Evolutionary conservation across 2,888 invertebrate genomes (phyloP).

Genomic region (Dendrolimus pini): DNA sequence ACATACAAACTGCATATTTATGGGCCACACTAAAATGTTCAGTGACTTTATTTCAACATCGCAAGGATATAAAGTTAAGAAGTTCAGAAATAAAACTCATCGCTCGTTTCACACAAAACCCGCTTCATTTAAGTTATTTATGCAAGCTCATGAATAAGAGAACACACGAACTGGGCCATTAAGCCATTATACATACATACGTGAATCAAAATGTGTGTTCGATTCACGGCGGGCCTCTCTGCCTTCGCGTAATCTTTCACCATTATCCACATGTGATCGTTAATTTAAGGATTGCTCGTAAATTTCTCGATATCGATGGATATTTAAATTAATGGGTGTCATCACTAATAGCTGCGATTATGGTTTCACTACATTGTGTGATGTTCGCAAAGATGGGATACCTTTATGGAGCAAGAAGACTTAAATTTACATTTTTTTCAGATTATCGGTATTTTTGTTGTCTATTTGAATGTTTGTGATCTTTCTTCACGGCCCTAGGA

Average conservation of each 20-base stretch:
- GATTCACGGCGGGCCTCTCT: constrained; percentile 15
- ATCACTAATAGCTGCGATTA: constrained; percentile 24
- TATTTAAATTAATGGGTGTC: constrained; percentile 3
- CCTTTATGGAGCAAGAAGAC: too few species aligned
- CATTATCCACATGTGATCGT: constrained; percentile 18
- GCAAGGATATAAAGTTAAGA: too few species aligned
- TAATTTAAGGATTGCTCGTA: background rate
- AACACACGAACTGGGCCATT: constrained; percentile 27
- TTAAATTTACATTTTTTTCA: too few species aligned
- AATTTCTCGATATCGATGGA: background rate
- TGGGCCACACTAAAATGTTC: too few species aligned
- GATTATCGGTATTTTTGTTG: too few species aligned
- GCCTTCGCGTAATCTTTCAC: constrained; percentile 17
- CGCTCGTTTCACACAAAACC: background rate
- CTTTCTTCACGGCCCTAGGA: too few species aligned
- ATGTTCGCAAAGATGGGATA: background rate
- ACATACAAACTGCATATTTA: too few species aligned
- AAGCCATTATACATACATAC: constrained; percentile 22
- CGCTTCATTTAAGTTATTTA: constrained; percentile 12
- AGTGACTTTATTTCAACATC: too few species aligned
- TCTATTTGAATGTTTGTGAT: too few species aligned
- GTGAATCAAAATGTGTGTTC: constrained; percentile 6
- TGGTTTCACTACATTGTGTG: background rate
- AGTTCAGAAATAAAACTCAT: background rate
- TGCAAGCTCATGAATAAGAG: constrained; percentile 30